phyloP scores from a whole-genome alignment of 2,797 vertebrate species.

The Myotis daubentonii region DNA sequence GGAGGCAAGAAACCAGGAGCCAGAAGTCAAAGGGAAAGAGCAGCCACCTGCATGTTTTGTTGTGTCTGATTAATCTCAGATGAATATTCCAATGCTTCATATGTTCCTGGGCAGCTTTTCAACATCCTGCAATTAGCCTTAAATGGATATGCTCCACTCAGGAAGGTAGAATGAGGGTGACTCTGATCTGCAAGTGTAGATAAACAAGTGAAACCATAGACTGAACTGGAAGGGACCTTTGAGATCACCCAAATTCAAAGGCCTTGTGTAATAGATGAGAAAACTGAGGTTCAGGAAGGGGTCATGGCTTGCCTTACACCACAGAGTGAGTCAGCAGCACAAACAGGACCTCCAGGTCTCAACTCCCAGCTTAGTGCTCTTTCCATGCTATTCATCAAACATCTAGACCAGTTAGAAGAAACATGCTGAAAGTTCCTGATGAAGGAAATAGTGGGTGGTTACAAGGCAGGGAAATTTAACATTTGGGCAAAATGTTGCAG shows the following conservation, averaged over 20 bases:
- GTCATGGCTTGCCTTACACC: constrained; percentile 55
- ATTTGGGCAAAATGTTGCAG: constrained; percentile 62
- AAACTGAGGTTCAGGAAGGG: constrained; percentile 50
- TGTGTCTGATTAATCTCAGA: constrained; percentile 83
- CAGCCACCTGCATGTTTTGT: constrained; percentile 82
- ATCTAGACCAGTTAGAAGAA: constrained; percentile 56
- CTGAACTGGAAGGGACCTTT: constrained; percentile 42
- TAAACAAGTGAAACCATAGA: constrained; percentile 66
- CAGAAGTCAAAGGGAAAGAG: constrained; percentile 78
- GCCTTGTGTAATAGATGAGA: constrained; percentile 9
- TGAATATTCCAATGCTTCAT: constrained; percentile 66
- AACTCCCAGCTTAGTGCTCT: constrained; percentile 57
- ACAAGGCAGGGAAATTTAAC: constrained; percentile 30
- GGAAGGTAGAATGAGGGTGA: constrained; percentile 65
- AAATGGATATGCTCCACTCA: constrained; percentile 59
- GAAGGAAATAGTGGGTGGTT: constrained; percentile 47
- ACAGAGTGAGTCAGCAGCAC: constrained; percentile 58
- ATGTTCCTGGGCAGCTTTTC: constrained; percentile 74
- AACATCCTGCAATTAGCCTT: constrained; percentile 77
- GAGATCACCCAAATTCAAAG: not conserved
- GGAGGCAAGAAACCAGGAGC: constrained; percentile 74
- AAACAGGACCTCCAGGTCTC: constrained; percentile 42
- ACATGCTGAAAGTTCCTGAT: constrained; percentile 50
- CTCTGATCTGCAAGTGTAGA: constrained; percentile 54
- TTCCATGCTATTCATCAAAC: constrained; percentile 57